Evolutionary conservation across 2,797 vertebrate genomes (phyloP).

Genomic region (Heliangelus exortis): DNA sequence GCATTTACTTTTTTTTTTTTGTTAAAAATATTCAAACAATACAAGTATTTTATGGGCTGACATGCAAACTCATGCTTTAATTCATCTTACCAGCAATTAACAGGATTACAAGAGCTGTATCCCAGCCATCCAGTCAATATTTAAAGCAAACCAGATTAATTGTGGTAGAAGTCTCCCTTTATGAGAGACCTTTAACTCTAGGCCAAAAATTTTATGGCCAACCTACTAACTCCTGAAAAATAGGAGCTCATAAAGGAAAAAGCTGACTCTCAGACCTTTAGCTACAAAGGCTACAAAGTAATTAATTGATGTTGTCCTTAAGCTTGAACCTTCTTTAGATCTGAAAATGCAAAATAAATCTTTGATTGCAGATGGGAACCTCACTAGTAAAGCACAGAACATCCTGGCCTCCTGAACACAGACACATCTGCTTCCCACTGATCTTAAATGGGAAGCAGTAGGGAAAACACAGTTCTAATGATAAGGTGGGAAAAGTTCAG

Average conservation of each 20-base stretch:
- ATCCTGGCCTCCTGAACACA: not conserved
- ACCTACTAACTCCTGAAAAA: conserved; percentile 71
- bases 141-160: conserved; percentile 46
- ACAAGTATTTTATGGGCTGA: conserved; percentile 62
- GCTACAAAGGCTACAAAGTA: conserved; percentile 65
- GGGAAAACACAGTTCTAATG: not conserved
- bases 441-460: not conserved
- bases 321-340: conserved; percentile 22
- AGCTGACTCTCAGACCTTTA: conserved; percentile 63
- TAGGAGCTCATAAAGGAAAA: conserved; percentile 67
- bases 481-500: not conserved
- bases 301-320: not conserved
- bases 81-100: not conserved
- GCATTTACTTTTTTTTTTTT: conserved; percentile 42
- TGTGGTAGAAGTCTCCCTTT: conserved; percentile 58
- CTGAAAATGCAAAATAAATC: not conserved
- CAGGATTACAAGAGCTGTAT: not conserved
- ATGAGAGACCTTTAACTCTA: conserved; percentile 51
- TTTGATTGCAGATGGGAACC: not conserved
- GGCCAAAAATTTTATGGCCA: conserved; percentile 56
- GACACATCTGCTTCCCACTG: not conserved
- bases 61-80: conserved; percentile 61
- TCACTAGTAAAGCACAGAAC: not conserved
- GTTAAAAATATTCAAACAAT: conserved; percentile 62
- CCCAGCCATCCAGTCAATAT: conserved; percentile 18